Percentiles rank a stretch among this genome's conserved stretches.
These are phyloP conservation scores for Indri indri DNA, from an alignment of 2,113 vertebrate species.

Conservation along the genomic window DNA sequence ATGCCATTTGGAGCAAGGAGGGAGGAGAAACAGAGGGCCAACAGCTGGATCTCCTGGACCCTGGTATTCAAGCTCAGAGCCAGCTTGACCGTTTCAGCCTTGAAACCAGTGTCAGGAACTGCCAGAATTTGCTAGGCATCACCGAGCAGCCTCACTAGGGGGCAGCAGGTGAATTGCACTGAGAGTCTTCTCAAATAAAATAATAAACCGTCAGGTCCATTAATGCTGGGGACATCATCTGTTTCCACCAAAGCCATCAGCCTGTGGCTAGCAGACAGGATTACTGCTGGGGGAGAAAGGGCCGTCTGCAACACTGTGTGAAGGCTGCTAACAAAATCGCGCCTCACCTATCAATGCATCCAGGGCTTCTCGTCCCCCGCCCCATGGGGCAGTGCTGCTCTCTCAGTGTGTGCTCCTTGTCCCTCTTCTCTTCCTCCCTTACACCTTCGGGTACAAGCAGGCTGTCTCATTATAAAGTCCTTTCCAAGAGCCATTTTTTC, in stretches of 20 bases:
- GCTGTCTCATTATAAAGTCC: neutral
- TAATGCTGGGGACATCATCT: neutral
- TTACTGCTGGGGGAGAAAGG: neutral
- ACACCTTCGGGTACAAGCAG: neutral
- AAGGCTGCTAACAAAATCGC: neutral
- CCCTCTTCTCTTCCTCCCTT: neutral
- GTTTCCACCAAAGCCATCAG: neutral
- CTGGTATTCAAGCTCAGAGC: neutral
- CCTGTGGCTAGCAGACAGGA: neutral
- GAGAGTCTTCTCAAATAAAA: neutral
- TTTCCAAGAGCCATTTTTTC: neutral
- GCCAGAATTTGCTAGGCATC: neutral
- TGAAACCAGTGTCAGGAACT: neutral
- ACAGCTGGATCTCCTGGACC: neutral
- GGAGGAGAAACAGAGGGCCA: neutral
- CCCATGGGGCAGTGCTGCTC: neutral
- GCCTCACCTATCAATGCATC: too few relatives aligned
- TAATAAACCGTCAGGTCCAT: neutral
- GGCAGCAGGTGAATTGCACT: slow-evolving; percentile 13
- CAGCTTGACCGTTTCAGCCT: neutral
- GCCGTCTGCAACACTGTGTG: fast-evolving
- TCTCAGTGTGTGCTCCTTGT: neutral
- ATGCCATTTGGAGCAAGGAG: neutral
- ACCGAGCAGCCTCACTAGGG: neutral
- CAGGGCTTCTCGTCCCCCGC: neutral